Percentiles rank a stretch among this genome's conserved stretches.
These are phyloP conservation scores for Psilopogon haemacephalus DNA, from an alignment of 2,113 vertebrate genomes.

Conservation along the genomic window DNA sequence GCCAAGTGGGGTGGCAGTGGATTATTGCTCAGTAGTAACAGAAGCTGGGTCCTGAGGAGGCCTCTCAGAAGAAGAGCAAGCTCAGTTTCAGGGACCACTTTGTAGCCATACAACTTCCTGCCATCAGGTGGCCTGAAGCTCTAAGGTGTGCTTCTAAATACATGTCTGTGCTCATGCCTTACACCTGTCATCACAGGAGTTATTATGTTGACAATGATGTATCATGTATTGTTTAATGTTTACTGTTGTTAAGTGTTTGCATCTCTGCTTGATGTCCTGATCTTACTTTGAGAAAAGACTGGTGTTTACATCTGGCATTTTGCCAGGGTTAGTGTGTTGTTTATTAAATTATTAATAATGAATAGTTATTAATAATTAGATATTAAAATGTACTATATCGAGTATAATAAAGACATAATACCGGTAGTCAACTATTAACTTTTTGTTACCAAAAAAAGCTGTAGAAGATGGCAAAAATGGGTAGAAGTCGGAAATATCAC, in stretches of 20 bases:
- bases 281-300: background rate
- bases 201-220: background rate
- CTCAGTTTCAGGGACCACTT: background rate
- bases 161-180: background rate
- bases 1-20: accelerated
- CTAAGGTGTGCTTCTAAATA: background rate
- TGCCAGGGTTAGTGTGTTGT: background rate
- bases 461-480: background rate
- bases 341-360: too few relatives aligned
- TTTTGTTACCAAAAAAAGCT: background rate
- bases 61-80: background rate
- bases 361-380: too few relatives aligned
- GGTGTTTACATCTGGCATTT: background rate
- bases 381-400: background rate
- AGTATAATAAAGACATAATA: background rate
- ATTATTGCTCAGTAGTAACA: background rate
- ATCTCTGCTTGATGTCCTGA: background rate
- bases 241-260: background rate
- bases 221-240: background rate
- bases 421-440: background rate
- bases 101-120: background rate
- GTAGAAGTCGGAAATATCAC: background rate
- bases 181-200: background rate
- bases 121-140: background rate
- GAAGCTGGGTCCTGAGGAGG: background rate